phyloP scores from a whole-genome alignment of 1,140 invertebrate species.

The Protaetia brevitarsis region DNA sequence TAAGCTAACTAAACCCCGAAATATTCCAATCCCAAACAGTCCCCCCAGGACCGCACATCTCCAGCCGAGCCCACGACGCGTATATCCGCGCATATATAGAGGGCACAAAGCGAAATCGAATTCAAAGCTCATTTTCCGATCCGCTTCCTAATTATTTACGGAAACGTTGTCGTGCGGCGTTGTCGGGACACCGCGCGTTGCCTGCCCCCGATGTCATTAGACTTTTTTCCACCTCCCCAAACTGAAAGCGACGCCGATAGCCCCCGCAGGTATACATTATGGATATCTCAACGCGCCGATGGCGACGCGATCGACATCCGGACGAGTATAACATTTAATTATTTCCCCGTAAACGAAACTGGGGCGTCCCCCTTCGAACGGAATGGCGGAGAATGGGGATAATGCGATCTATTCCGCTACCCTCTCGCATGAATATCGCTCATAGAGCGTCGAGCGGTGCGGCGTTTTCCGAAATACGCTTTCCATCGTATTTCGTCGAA shows the following conservation, averaged over 20 bases:
- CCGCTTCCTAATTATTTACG: conserved; percentile 5
- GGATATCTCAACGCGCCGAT: not conserved
- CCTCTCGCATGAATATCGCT: too few relatives aligned
- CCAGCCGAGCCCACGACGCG: too few relatives aligned
- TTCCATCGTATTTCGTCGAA: conserved; percentile 15
- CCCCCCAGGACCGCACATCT: not conserved
- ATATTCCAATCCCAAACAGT: not conserved
- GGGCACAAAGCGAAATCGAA: conserved; percentile 11
- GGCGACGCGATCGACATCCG: not conserved
- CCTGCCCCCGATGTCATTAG: too few relatives aligned
- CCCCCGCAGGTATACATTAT: conserved; percentile 6
- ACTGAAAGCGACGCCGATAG: not conserved
- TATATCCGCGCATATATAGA: not conserved
- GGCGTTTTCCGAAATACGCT: too few relatives aligned
- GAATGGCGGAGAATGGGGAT: not conserved
- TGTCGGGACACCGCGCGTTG: too few relatives aligned
- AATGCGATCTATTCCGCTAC: not conserved
- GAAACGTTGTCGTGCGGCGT: not conserved
- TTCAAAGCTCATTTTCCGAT: conserved; percentile 18
- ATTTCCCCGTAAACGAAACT: conserved; percentile 12
- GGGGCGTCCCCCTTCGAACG: not conserved
- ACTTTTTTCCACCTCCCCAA: not conserved
- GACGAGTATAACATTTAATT: conserved; percentile 10
- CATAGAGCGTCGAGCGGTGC: too few relatives aligned
- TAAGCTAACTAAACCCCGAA: too few relatives aligned